Evolutionary conservation across 2,888 invertebrate species (phyloP), one percentile per base, ranked within the genome.

Genomic region (Campoletis raptor): DNA sequence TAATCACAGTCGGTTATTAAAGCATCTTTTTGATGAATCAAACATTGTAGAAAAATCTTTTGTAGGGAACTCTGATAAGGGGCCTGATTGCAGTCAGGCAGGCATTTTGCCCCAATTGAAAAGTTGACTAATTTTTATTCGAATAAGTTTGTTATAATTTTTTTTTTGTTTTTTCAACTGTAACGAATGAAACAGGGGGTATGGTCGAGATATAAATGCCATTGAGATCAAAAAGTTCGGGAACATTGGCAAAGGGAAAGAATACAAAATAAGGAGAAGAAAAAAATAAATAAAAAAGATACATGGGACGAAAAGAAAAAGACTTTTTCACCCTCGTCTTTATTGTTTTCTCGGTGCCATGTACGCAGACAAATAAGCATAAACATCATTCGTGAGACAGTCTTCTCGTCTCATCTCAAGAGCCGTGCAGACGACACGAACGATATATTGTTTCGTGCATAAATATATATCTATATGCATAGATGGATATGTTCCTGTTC

Each of bases 321-420:
- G 74, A 79, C 52, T 42, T 76, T 74, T 78, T 74, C 66, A 83
- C 80, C 83, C 78, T 76, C 80, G 77, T 24, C 78, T 83, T 83
- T 80, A 86, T 86, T 86, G 86, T 86, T 86, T 86, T 86, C 83
- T 80, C 86, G 80, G 76, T 81, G 80, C 83, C 85, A 76, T 76
- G 64, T 72, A 66, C 70, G 42, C 36, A 64, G 83, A 77, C 86
- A 81, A 85, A 85, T 85, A 85, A 67, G 80, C 83, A 83, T 83
- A 83, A 83, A 86, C 80, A 57, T 48, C 67, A 64, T 72, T 37
- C 52, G 80, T 42, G 83, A 83, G 77, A 83, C 72, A 83, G 76
- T 77, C 70, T n/a, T 76, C 24, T 57, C 70, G 70, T 70, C 70
- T 79, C 69, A 69, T 79, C 79, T 79, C 79, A 45, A 10, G 57